These are phyloP conservation scores for Mobula hypostoma DNA, from an alignment of 2,113 vertebrate species.

Conservation along the genomic window DNA sequence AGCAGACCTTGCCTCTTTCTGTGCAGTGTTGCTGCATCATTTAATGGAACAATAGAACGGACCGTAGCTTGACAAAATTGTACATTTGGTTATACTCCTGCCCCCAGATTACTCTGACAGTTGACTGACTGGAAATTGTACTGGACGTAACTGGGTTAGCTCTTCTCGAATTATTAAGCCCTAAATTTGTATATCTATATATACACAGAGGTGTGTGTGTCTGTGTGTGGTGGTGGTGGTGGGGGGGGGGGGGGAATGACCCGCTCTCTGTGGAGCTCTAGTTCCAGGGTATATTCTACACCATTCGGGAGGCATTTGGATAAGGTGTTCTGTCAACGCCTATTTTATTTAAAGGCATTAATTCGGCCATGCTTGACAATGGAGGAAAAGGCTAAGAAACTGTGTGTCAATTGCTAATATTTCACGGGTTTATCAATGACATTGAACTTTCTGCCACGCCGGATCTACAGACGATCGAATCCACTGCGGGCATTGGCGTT, in stretches of 20 bases:
- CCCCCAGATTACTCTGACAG: neutral
- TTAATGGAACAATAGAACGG: neutral
- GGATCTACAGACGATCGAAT: constrained; percentile 44
- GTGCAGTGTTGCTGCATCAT: constrained; percentile 14
- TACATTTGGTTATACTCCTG: neutral
- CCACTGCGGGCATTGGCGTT: constrained; percentile 33
- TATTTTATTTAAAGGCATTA: neutral
- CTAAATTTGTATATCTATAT: neutral
- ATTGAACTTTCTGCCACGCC: constrained; percentile 46
- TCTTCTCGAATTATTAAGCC: neutral
- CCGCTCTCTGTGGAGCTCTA: no score
- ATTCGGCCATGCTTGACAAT: constrained; percentile 12
- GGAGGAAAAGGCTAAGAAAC: neutral
- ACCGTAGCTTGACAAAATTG: neutral
- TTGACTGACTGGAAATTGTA: neutral
- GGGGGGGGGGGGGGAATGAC: neutral
- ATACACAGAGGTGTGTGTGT: neutral
- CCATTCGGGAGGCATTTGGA: neutral
- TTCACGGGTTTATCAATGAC: constrained; percentile 48
- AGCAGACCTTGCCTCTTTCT: neutral
- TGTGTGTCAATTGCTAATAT: constrained; percentile 40
- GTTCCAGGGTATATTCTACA: neutral
- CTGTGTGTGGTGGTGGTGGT: neutral
- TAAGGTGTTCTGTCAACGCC: neutral
- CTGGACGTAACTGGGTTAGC: neutral